Base-by-base conservation (phyloP, 2,113 vertebrate genomes). In the Nestor notabilis region DNA sequence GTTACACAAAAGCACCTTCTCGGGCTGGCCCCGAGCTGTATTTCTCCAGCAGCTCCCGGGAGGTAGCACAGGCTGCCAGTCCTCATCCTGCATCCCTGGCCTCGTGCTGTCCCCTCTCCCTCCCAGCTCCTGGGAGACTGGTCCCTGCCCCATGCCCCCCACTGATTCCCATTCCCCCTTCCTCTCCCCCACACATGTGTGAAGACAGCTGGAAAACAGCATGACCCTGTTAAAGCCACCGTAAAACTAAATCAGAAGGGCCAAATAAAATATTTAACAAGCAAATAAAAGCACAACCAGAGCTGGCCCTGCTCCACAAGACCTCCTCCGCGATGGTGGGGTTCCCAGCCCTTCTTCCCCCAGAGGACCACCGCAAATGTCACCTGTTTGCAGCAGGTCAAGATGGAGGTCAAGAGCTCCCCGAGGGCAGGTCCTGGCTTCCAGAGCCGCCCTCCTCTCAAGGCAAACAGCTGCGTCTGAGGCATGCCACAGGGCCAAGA, bases 191-290 rank as follows among this genome's bases (percentile, higher is more conserved):
- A 3, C 58, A 53, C 76, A 39, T 58, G 70, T 86, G 90, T 28
- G 2, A 55, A 68, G 79, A 90, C 94, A 96, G 91, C 89, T 89
- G 92, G 81, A 79, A 78, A 78, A 44, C 49, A 83, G 58, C 3
- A 1, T 15, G 61, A 76, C 41, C 33, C 69, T 2, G 0, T 43
- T 79, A 92, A 87, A 96, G 65, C 77, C 81, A 39, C 89, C 4
- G 7, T 94, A 96, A 95, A 96, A 95, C 77, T 53, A 79, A 96
- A 93, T 89, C 87, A 41, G 49, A 61, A 92, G 77, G 52, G 91
- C 61, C 95, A 96, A 95, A 97, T 96, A 89, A 97, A 97, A 96
- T 78, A 92, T 92, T 97, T 95, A 95, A 96, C 78, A 69, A 93
- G 95, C 90, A 95, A 96, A 93, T 95, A 92, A 80, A 97, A 90